Conservation (phyloP, 2,113 vertebrate species). For the Oreotrochilus melanogaster region DNA sequence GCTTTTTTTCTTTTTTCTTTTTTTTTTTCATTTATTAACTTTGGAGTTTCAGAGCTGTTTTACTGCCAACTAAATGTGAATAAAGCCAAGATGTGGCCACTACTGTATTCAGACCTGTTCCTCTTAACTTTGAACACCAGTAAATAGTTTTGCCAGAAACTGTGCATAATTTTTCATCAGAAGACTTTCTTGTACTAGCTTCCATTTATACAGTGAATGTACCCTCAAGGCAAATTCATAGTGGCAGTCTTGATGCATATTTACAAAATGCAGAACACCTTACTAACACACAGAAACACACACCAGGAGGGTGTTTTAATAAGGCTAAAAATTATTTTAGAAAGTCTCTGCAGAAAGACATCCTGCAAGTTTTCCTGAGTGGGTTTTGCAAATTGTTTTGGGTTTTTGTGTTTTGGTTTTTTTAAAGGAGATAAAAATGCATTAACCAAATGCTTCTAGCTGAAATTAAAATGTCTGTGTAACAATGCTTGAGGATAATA, state of each 20-base stretch:
- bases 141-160: neutral
- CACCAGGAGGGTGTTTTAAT: constrained; percentile 3
- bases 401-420: neutral
- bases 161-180: neutral
- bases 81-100: neutral
- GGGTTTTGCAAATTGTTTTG: neutral
- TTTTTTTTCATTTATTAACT: neutral
- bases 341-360: constrained; percentile 14
- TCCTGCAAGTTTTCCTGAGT: constrained; percentile 23
- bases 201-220: neutral
- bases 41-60: neutral
- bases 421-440: neutral
- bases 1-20: neutral
- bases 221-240: constrained; percentile 12
- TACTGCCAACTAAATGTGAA: neutral
- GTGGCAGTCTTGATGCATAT: neutral
- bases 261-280: neutral
- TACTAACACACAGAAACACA: neutral
- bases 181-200: neutral
- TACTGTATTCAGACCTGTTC: neutral
- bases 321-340: constrained; percentile 7
- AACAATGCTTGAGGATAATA: constrained; percentile 32
- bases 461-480: constrained; percentile 52
- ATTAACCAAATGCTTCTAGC: constrained; percentile 28
- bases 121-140: neutral